A percentile compares a stretch with the other conserved stretches of the same genome.
Conservation (phyloP, 2,888 invertebrate genomes). For the Sialis fuliginosa region DNA sequence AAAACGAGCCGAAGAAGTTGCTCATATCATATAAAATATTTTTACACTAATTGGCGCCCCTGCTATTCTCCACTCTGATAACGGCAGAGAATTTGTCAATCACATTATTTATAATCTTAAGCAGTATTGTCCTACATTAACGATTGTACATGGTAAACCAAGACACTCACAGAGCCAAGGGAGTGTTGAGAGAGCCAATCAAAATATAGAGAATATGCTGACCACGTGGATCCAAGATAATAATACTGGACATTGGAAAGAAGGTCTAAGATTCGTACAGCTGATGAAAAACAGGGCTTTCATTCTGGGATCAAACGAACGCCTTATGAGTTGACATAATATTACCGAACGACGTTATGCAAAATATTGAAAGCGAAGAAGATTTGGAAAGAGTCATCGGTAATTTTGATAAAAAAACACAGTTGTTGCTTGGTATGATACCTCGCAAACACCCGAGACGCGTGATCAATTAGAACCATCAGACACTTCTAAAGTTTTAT, state of each 20-base stretch:
- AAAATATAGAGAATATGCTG: slow-evolving; percentile 19
- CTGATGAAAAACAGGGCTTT: slow-evolving; percentile 2
- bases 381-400: not conserved
- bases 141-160: slow-evolving; percentile 18
- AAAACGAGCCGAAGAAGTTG: no score
- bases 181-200: slow-evolving; percentile 17
- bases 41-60: slow-evolving; percentile 12
- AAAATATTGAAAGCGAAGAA: not conserved
- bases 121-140: slow-evolving; percentile 14
- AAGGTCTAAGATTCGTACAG: slow-evolving; percentile 6
- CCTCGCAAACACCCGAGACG: no score
- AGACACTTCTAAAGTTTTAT: no score
- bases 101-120: no score
- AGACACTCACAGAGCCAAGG: slow-evolving; percentile 16
- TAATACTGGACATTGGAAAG: slow-evolving; percentile 6
- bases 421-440: no score
- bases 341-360: slow-evolving; percentile 2
- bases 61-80: slow-evolving; percentile 10
- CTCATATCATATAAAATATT: no score
- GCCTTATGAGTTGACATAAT: slow-evolving; percentile 5
- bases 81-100: slow-evolving; percentile 12
- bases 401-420: no score
- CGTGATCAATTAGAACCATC: no score
- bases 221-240: slow-evolving; percentile 7
- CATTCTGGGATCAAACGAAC: slow-evolving; percentile 4